Conservation (phyloP, 2,888 invertebrate genomes). For the Pollenia labialis region DNA sequence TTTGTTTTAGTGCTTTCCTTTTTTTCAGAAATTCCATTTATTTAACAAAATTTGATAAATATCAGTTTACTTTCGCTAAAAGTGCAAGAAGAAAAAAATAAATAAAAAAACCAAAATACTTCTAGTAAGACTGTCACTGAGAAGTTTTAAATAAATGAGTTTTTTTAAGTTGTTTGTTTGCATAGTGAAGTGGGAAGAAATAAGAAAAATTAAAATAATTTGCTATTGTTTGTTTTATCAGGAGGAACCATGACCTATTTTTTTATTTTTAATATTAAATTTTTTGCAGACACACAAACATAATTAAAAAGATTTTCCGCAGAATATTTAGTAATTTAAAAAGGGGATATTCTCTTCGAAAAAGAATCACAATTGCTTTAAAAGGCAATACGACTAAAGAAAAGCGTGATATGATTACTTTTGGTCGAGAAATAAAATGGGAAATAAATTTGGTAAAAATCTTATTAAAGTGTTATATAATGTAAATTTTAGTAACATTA, state of each 20-base stretch:
- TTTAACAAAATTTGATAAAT: slow-evolving; percentile 44
- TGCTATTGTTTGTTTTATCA: neutral
- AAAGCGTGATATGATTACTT: too few relatives aligned
- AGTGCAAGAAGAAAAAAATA: neutral
- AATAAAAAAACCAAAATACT: slow-evolving; percentile 7
- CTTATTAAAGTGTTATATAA: too few relatives aligned
- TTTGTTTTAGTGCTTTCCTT: neutral
- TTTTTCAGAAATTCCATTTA: slow-evolving; percentile 27
- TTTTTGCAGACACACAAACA: too few relatives aligned
- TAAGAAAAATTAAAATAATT: neutral
- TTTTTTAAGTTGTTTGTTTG: slow-evolving; percentile 28
- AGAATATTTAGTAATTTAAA: neutral
- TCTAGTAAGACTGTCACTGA: slow-evolving; percentile 8
- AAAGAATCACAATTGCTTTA: too few relatives aligned
- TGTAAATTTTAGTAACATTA: too few relatives aligned
- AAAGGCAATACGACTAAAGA: too few relatives aligned
- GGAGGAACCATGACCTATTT: slow-evolving; percentile 21
- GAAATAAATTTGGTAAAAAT: too few relatives aligned
- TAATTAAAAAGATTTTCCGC: too few relatives aligned
- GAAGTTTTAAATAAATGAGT: slow-evolving; percentile 15
- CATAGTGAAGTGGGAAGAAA: neutral
- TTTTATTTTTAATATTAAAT: neutral
- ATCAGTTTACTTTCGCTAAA: slow-evolving; percentile 59
- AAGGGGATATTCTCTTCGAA: neutral
- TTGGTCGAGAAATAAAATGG: too few relatives aligned